Base-by-base conservation (phyloP, 2,797 vertebrate species). In the Melanogrammus aeglefinus region DNA sequence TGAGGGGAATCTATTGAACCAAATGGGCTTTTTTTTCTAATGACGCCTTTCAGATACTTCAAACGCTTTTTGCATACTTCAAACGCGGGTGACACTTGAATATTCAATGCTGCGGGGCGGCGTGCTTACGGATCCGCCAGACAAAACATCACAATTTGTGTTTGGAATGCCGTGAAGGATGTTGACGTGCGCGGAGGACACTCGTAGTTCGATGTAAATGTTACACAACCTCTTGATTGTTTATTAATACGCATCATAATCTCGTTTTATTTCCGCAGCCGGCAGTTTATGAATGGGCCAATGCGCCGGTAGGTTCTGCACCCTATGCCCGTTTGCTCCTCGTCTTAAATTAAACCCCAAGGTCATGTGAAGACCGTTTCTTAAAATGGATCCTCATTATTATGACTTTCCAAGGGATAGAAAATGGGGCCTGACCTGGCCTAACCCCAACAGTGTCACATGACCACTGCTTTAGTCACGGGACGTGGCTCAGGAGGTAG, bases 371-470 rank as follows among this genome's bases (percentile, higher is more conserved):
- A 4, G 41, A 44, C 41, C 41, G 2, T n/a, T 63, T 63, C 57
- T 21, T 63, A 63, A 63, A 63, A 63, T 63, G 57, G 57, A 63
- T n/a, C 57, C 57, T 63, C 57, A 63, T 63, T 18, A 57, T 57
- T 18, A 57, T 57, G 21, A 24, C 21, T 63, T 63, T n/a, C 57
- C 57, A 63, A 10, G n/a, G 57, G 24, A 63, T 24, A 18, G 57
- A 24, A 24, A n/a, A 63, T 63, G 57, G 57, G 3, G 57, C 57
- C 57, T 57, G 18, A 6, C 4, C 18, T 57, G 47, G 47, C 18
- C 47, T 57, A 21, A 63, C n/a, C 57, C 57, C 57, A 63, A 24
- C 57, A 9, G 57, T 24, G 57, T 63, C 57, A 63, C 57, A 63
- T 24, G 21, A 24, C 57, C 51, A n/a, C 51, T 63, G 51, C 51